Conservation (phyloP, 2,113 vertebrate genomes). For the Struthio camelus region DNA sequence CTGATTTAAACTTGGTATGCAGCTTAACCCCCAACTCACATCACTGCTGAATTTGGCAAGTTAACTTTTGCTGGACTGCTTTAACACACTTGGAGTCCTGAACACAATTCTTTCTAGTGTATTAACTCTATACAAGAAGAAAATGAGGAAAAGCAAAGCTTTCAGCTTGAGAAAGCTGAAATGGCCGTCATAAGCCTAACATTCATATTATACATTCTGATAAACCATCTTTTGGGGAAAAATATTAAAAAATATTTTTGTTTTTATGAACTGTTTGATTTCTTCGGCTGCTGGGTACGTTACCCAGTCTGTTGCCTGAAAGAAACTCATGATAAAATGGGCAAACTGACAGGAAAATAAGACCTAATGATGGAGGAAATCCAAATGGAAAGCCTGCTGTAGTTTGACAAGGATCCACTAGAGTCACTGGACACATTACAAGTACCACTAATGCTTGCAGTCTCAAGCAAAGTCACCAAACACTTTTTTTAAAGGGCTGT, state of each 20-base stretch:
- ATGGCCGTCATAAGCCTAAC: not conserved
- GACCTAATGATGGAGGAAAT: constrained; percentile 37
- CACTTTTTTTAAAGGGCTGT: not conserved
- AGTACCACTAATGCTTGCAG: not conserved
- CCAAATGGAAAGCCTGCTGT: constrained; percentile 47
- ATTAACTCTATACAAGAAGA: not conserved
- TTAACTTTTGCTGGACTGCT: not conserved
- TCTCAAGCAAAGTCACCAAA: not conserved
- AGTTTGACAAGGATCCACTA: constrained; percentile 18
- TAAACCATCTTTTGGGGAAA: constrained; percentile 14
- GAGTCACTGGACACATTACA: constrained; percentile 17
- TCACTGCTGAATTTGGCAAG: not conserved
- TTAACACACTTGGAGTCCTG: not conserved
- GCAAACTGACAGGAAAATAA: constrained; percentile 65
- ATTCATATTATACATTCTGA: not conserved
- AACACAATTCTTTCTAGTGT: not conserved
- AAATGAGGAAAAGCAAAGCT: not conserved
- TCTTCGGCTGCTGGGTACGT: constrained; percentile 35
- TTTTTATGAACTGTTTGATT: constrained; percentile 31
- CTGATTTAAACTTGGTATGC: not conserved
- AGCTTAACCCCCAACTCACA: not conserved
- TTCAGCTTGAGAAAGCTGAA: not conserved
- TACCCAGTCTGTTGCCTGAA: constrained; percentile 47
- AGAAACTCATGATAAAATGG: constrained; percentile 48
- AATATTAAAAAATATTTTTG: constrained; percentile 15